Conservation (phyloP, 2,113 vertebrate species). For the Myotis yumanensis region DNA sequence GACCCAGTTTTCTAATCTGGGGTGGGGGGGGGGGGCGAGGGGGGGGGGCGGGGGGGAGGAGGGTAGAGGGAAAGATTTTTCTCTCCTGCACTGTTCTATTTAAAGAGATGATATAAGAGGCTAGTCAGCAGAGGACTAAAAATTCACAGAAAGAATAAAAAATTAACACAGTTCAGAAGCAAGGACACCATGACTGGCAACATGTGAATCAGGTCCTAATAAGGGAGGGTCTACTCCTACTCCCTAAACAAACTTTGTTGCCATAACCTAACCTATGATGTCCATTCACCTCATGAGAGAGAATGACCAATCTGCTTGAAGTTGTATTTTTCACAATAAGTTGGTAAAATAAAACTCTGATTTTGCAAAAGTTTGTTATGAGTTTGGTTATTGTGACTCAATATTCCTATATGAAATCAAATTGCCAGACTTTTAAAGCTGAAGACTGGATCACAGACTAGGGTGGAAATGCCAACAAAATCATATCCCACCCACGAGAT, state of each 20-base stretch:
- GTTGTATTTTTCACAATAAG: conserved; percentile 3
- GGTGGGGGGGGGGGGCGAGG: too few species aligned
- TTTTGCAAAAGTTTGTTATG: neutral
- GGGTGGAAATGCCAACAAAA: neutral
- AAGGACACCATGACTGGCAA: neutral
- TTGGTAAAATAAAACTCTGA: neutral
- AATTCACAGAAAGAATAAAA: conserved; percentile 1
- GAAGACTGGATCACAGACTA: neutral
- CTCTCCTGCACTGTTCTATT: neutral
- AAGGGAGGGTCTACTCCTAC: neutral
- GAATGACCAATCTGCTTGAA: neutral
- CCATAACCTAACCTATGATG: neutral
- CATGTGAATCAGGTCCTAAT: neutral
- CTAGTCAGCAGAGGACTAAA: neutral
- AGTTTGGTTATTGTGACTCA: neutral
- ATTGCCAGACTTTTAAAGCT: neutral
- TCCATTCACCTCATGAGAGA: neutral
- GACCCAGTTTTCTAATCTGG: neutral
- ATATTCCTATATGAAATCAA: neutral
- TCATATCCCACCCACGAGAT: neutral
- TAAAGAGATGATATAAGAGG: neutral
- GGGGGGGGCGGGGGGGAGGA: too few species aligned
- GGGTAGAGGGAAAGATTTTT: neutral
- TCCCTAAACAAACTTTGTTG: neutral
- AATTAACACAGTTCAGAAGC: neutral